Conservation (phyloP, 2,797 vertebrate species). For the Manis crassicaudata region DNA sequence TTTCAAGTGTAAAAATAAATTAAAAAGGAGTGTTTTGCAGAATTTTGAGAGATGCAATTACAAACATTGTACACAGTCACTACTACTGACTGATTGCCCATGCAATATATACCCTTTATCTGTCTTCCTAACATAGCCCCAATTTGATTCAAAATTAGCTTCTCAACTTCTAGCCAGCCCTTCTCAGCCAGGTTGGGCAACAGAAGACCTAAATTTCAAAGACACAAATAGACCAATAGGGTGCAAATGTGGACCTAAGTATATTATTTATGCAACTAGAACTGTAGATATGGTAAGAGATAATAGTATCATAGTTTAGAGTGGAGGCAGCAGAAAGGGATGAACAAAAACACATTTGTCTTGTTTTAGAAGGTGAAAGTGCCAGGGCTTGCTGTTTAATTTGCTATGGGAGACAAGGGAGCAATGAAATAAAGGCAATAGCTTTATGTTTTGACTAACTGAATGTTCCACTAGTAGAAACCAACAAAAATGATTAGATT, state of each 20-base stretch:
- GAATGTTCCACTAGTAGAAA: neutral
- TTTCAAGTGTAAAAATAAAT: slow-evolving; percentile 37
- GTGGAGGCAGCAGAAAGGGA: neutral
- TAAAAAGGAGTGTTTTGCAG: neutral
- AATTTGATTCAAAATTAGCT: neutral
- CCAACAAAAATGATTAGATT: neutral
- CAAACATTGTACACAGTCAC: accelerated
- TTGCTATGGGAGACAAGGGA: neutral
- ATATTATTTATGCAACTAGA: neutral
- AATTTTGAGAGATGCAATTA: neutral
- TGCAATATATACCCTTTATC: neutral
- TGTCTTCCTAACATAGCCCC: neutral
- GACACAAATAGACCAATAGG: neutral
- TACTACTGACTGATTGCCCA: no score
- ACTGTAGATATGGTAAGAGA: neutral
- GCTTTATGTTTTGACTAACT: neutral
- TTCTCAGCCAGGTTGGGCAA: neutral
- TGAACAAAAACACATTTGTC: neutral
- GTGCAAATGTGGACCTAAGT: neutral
- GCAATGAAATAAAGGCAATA: neutral
- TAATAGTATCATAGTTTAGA: neutral
- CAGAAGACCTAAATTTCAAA: neutral
- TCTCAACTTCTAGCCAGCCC: no score
- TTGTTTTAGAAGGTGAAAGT: neutral
- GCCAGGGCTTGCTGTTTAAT: neutral